phyloP scores from a whole-genome alignment of 2,113 vertebrate genomes.

The Alces alces region DNA sequence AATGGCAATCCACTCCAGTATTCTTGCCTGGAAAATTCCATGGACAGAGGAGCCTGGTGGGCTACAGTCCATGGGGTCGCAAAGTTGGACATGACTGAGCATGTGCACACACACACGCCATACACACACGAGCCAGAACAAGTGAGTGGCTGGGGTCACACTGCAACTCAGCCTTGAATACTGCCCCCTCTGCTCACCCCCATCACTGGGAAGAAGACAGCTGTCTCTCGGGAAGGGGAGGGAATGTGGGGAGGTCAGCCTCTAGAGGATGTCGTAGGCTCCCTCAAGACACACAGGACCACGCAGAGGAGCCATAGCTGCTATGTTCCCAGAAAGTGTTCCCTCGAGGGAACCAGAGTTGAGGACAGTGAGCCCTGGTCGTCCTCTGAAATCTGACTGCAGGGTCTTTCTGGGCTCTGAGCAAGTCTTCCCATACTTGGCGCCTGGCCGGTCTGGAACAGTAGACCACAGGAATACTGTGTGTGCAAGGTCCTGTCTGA shows the following conservation, averaged over 20 bases:
- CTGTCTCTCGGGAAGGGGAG: not conserved
- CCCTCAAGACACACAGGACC: not conserved
- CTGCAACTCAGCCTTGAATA: not conserved
- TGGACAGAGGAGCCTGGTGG: not conserved
- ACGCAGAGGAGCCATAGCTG: rapidly evolving
- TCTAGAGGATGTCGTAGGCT: too few species aligned
- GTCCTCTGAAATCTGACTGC: not conserved
- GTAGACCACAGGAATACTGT: not conserved
- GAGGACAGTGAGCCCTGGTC: not conserved
- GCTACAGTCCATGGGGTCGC: not conserved
- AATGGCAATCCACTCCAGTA: not conserved
- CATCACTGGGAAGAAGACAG: not conserved
- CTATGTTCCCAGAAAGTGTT: not conserved
- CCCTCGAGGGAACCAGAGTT: not conserved
- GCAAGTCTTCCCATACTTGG: too few species aligned
- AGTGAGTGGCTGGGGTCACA: too few species aligned
- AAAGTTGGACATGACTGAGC: not conserved
- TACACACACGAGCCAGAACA: not conserved
- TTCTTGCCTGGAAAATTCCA: not conserved
- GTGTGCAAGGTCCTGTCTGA: not conserved
- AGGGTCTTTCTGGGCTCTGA: not conserved
- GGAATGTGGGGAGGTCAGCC: not conserved
- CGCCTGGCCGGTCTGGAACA: not conserved
- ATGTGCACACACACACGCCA: not conserved
- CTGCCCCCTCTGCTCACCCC: not conserved